Percentiles rank a stretch among this genome's conserved stretches.
These are phyloP conservation scores for Ceryle rudis DNA, from an alignment of 2,797 vertebrate genomes.

Conservation along the genomic window DNA sequence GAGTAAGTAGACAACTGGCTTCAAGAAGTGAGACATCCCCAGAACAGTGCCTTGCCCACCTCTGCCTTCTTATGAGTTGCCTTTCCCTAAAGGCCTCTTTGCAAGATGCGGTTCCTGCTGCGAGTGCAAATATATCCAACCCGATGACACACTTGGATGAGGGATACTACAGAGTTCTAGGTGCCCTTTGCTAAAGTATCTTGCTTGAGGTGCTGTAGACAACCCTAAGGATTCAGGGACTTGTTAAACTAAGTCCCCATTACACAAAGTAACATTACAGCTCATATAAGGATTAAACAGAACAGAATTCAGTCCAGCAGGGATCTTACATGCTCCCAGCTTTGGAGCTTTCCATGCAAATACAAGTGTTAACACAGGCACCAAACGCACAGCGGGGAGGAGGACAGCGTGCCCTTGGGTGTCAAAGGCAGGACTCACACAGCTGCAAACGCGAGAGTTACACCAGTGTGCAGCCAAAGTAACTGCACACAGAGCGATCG, in stretches of 20 bases:
- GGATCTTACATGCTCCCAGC: neutral
- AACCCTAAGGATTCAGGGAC: neutral
- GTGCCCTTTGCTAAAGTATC: neutral
- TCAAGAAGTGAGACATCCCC: neutral
- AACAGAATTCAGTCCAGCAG: neutral
- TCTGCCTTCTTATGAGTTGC: neutral
- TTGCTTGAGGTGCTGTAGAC: neutral
- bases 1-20: neutral
- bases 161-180: neutral
- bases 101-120: neutral
- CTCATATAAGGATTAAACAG: neutral
- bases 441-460: neutral
- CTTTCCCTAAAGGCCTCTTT: neutral
- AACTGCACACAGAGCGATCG: neutral
- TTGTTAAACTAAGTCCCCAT: neutral
- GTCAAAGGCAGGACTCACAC: neutral
- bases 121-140: neutral
- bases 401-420: neutral
- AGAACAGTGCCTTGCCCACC: neutral
- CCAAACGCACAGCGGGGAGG: neutral
- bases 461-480: neutral
- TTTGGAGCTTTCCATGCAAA: neutral
- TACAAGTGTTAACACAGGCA: neutral
- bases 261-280: neutral
- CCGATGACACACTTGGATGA: neutral